Evolutionary conservation across 1,140 invertebrate genomes (phyloP).

Genomic region (Saccostrea echinata): DNA sequence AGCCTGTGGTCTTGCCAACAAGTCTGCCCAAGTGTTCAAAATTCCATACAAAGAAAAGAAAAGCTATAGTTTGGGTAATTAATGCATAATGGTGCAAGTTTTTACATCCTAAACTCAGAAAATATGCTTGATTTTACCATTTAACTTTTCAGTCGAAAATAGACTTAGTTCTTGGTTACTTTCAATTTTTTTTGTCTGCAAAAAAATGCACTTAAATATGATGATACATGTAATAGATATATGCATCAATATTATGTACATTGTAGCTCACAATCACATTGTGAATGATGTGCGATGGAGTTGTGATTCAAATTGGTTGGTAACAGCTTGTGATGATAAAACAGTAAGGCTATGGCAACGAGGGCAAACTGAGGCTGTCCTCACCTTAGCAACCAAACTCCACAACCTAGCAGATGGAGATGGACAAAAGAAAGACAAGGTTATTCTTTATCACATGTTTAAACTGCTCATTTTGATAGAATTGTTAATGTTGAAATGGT

Average conservation of each 20-base stretch:
- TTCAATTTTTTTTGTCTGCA: too few relatives aligned
- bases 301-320: conserved; percentile 68
- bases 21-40: conserved; percentile 71
- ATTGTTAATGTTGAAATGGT: too few relatives aligned
- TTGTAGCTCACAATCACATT: conserved; percentile 70
- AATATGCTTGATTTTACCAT: too few relatives aligned
- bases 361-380: conserved; percentile 68
- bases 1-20: conserved; percentile 75
- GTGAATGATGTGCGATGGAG: conserved; percentile 73
- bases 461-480: too few relatives aligned
- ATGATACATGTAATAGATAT: too few relatives aligned
- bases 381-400: conserved; percentile 66
- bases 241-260: too few relatives aligned
- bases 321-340: conserved; percentile 77
- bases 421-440: conserved; percentile 61
- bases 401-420: conserved; percentile 66
- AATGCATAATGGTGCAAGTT: too few relatives aligned
- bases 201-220: too few relatives aligned
- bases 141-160: too few relatives aligned
- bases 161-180: too few relatives aligned
- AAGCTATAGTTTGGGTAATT: conserved; percentile 63
- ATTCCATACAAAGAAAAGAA: conserved; percentile 69
- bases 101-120: too few relatives aligned
- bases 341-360: conserved; percentile 73
- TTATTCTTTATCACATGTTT: conserved; percentile 5